These are phyloP conservation scores for Crocodylus rhombifer DNA, from an alignment of 2,797 vertebrate genomes.

Conservation along the genomic window DNA sequence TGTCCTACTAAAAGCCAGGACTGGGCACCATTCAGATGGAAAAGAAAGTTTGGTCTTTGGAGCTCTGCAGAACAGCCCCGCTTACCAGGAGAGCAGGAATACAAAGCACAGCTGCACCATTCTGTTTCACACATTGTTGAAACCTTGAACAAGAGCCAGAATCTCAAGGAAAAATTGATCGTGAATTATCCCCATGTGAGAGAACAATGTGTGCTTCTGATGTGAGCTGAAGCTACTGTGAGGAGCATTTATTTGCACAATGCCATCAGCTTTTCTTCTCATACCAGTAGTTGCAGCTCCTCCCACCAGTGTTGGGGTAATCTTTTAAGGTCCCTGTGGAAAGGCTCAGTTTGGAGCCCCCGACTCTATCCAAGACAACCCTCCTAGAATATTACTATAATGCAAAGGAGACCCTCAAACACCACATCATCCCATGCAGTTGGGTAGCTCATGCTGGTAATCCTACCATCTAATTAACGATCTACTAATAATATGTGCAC, in stretches of 20 bases:
- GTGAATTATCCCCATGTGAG: background rate
- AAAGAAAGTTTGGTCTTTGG: background rate
- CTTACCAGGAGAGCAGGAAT: background rate
- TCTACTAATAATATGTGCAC: background rate
- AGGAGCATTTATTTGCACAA: background rate
- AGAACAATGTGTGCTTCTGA: background rate
- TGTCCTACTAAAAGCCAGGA: fast-evolving
- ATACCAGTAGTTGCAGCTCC: background rate
- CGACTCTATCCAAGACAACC: too few species aligned
- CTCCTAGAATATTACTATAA: too few species aligned
- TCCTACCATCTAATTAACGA: too few species aligned
- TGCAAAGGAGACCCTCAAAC: too few species aligned
- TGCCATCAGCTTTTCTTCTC: background rate
- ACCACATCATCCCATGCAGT: too few species aligned
- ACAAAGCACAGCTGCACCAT: background rate
- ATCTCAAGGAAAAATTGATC: background rate
- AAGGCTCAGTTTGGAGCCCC: too few species aligned
- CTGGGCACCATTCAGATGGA: background rate
- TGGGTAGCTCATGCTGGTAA: too few species aligned
- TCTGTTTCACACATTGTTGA: background rate
- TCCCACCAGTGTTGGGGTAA: background rate
- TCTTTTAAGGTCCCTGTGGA: too few species aligned
- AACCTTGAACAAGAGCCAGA: background rate
- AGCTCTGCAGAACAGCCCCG: background rate
- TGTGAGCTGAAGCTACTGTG: background rate